These are phyloP conservation scores for Oreochromis aureus DNA, from an alignment of 2,113 vertebrate genomes.

Conservation along the genomic window DNA sequence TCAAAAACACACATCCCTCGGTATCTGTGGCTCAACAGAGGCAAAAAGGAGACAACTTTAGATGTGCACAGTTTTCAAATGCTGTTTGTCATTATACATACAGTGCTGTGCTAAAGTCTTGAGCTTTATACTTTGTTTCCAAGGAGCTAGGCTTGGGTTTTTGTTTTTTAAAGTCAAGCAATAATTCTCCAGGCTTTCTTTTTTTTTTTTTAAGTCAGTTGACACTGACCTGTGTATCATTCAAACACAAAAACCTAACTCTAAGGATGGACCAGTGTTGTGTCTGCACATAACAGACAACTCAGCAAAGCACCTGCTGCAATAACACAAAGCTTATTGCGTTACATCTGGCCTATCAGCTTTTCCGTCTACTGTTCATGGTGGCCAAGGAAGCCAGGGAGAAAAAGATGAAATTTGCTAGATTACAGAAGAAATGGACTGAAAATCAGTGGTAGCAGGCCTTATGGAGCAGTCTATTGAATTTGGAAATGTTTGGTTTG, in stretches of 20 bases:
- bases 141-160: not conserved
- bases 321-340: not conserved
- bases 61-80: not conserved
- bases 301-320: not conserved
- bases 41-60: not conserved
- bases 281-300: not conserved
- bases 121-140: not conserved
- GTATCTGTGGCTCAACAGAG: not conserved
- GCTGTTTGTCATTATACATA: not conserved
- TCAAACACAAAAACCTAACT: not conserved
- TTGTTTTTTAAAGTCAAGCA: not conserved
- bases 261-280: not conserved
- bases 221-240: not conserved
- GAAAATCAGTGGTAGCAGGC: fast-evolving
- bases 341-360: not conserved
- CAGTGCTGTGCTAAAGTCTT: not conserved
- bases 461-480: not conserved
- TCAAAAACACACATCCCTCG: not conserved
- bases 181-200: not conserved
- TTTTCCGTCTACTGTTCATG: not conserved
- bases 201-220: not conserved
- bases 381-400: fast-evolving
- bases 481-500: not conserved
- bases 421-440: not conserved
- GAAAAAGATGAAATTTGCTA: not conserved